phyloP scores from a whole-genome alignment of 1,140 invertebrate genomes.

The Chironomus striatipennis region DNA sequence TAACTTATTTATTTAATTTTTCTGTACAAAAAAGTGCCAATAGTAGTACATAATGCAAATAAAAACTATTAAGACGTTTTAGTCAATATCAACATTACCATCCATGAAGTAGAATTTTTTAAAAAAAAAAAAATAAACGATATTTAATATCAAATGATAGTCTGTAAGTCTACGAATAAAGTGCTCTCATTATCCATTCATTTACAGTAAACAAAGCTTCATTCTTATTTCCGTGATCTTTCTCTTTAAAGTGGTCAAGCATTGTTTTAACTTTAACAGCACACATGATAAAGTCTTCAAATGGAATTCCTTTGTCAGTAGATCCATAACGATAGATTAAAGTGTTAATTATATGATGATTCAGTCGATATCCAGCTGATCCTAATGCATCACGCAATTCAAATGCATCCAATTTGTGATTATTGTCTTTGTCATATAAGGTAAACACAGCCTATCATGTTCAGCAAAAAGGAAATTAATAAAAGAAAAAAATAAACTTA shows the following conservation, averaged over 20 bases:
- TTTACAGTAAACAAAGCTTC: constrained; percentile 73
- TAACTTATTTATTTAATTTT: no score
- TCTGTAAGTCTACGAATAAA: no score
- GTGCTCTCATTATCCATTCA: constrained; percentile 78
- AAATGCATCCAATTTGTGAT: constrained; percentile 72
- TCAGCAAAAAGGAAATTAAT: no score
- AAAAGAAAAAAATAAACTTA: no score
- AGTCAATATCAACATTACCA: no score
- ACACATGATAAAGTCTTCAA: constrained; percentile 94
- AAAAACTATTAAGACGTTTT: no score
- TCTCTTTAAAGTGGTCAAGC: constrained; percentile 77
- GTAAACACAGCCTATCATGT: constrained; percentile 57
- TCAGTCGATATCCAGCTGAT: no score
- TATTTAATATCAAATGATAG: no score
- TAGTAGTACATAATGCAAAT: no score
- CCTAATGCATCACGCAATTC: constrained; percentile 75
- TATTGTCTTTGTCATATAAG: constrained; percentile 73
- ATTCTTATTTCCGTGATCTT: constrained; percentile 57
- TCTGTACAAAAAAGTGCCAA: no score
- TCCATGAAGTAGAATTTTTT: no score
- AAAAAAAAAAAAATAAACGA: no score
- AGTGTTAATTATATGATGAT: constrained; percentile 80
- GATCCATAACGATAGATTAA: constrained; percentile 86
- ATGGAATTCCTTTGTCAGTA: constrained; percentile 72
- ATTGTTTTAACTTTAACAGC: constrained; percentile 88